Evolutionary conservation across 1,140 invertebrate species (phyloP).

Genomic region (Riptortus pedestris): DNA sequence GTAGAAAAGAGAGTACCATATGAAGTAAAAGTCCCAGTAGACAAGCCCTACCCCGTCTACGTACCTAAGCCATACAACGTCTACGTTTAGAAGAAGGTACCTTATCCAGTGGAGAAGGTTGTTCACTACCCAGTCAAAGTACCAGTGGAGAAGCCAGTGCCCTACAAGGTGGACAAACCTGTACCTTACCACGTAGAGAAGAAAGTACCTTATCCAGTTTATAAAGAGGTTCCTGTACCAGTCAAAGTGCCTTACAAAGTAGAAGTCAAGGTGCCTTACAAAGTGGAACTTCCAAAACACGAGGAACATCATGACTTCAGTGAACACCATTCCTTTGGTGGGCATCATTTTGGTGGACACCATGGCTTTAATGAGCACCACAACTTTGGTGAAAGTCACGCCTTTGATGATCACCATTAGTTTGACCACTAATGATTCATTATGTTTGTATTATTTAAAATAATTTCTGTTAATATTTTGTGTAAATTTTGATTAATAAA

Average conservation of each 20-base stretch:
- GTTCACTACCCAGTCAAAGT: conserved; percentile 44
- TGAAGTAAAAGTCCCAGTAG: conserved; percentile 48
- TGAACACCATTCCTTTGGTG: background rate
- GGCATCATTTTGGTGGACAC: background rate
- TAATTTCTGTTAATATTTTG: no score
- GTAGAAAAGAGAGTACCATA: conserved; percentile 40
- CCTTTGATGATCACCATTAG: no score
- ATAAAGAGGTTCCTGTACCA: background rate
- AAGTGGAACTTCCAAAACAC: background rate
- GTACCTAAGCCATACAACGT: no score
- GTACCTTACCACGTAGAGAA: conserved; percentile 56
- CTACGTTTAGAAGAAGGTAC: conserved; percentile 58
- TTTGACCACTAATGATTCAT: no score
- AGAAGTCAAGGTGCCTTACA: background rate
- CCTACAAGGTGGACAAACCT: conserved; percentile 43
- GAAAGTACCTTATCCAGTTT: conserved; percentile 47
- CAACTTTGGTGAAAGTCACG: background rate
- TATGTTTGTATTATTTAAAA: no score
- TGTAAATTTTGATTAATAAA: no score
- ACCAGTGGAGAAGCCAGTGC: conserved; percentile 44
- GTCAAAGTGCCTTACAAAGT: background rate
- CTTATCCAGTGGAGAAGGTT: conserved; percentile 58
- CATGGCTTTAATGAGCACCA: background rate
- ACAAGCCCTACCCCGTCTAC: conserved; percentile 48
- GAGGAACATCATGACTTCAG: background rate